These are phyloP conservation scores for Ophion slaviceki DNA, from an alignment of 2,888 invertebrate genomes.

Conservation along the genomic window DNA sequence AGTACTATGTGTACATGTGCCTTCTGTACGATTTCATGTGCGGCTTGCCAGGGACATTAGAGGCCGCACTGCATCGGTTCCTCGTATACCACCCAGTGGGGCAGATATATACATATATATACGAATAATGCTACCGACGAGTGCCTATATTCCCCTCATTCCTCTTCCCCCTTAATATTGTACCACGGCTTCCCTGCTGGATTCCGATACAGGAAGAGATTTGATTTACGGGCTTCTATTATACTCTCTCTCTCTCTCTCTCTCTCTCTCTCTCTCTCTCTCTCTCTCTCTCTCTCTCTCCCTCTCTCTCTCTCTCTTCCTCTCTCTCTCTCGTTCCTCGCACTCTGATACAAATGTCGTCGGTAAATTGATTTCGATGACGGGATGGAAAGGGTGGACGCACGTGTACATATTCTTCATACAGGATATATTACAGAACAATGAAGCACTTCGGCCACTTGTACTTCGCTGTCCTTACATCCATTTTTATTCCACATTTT, in stretches of 20 bases:
- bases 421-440: constrained; percentile 33
- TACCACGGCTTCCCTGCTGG: constrained; percentile 43
- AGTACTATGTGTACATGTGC: neutral
- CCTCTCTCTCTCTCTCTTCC: constrained; percentile 7
- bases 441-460: constrained; percentile 25
- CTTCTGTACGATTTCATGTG: constrained; percentile 40
- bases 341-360: constrained; percentile 58
- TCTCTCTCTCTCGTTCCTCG: constrained; percentile 15
- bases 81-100: constrained; percentile 39
- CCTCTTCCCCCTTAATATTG: constrained; percentile 9
- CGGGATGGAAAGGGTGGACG: constrained; percentile 29
- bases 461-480: constrained; percentile 48
- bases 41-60: constrained; percentile 57
- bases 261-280: neutral
- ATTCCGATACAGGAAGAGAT: constrained; percentile 64
- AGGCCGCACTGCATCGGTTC: constrained; percentile 37
- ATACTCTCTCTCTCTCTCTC: constrained; percentile 53
- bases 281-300: constrained; percentile 40
- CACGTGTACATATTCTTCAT: constrained; percentile 45
- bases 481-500: constrained; percentile 32
- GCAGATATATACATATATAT: constrained; percentile 5
- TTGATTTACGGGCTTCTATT: constrained; percentile 67
- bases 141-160: constrained; percentile 29
- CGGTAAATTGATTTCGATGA: constrained; percentile 61
- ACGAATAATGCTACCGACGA: constrained; percentile 50